These are phyloP conservation scores for Zootermopsis nevadensis DNA, from an alignment of 2,888 invertebrate genomes.

Conservation along the genomic window DNA sequence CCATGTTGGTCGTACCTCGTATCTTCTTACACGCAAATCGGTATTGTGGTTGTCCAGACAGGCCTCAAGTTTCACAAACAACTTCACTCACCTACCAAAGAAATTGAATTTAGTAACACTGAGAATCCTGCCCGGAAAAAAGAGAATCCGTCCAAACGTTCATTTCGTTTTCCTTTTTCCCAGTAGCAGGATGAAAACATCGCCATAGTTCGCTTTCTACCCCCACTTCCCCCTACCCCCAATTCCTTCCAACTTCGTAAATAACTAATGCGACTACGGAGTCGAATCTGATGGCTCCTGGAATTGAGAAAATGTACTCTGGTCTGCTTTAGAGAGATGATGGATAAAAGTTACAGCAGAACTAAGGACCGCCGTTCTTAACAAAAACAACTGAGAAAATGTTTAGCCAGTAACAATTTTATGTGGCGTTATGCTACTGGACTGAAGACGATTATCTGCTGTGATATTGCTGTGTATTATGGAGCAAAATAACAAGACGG, in stretches of 20 bases:
- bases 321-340: neutral
- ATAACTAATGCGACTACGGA: neutral
- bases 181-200: too few species aligned
- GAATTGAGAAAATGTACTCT: neutral
- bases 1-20: neutral
- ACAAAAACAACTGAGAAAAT: too few species aligned
- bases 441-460: too few species aligned
- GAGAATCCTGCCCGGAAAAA: neutral
- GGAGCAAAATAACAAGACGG: too few species aligned
- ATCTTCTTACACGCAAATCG: neutral
- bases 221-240: neutral
- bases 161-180: neutral
- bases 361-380: too few species aligned
- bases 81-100: constrained; percentile 6
- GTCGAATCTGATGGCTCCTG: neutral
- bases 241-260: neutral
- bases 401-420: too few species aligned
- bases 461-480: too few species aligned
- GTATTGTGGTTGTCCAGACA: too few species aligned
- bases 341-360: neutral
- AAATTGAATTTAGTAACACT: constrained; percentile 7
- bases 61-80: constrained; percentile 5
- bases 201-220: too few species aligned
- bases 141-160: neutral
- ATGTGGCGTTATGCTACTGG: too few species aligned